These are phyloP conservation scores for Drosophila demipolita DNA, from an alignment of 2,888 invertebrate genomes.

Conservation along the genomic window DNA sequence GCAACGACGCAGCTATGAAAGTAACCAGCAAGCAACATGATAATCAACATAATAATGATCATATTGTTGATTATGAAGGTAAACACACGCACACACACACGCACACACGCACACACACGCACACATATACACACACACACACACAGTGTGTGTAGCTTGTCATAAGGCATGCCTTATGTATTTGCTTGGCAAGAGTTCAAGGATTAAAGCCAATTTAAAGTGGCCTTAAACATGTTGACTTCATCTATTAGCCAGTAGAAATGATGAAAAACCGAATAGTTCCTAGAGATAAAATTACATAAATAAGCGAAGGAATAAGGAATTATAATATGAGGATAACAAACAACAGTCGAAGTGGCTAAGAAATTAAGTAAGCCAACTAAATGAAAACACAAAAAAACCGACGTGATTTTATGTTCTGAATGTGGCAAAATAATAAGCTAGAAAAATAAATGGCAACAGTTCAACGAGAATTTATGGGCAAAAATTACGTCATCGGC, in stretches of 20 bases:
- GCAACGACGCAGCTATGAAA: constrained; percentile 39
- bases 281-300: background rate
- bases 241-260: background rate
- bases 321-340: background rate
- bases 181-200: constrained; percentile 22
- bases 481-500: constrained; percentile 5
- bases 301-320: background rate
- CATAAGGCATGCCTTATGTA: background rate
- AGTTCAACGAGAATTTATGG: constrained; percentile 1
- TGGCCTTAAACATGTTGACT: constrained; percentile 3
- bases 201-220: constrained; percentile 29
- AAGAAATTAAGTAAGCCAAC: background rate
- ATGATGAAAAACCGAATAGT: background rate
- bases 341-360: background rate
- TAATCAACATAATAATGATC: constrained; percentile 40
- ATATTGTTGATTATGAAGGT: constrained; percentile 18
- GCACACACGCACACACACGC: background rate
- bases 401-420: background rate
- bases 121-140: background rate
- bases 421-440: background rate
- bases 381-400: background rate
- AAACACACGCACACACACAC: background rate
- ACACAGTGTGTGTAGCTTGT: background rate
- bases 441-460: background rate
- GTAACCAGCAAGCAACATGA: constrained; percentile 21